These are phyloP conservation scores for Paramormyrops kingsleyae DNA, from an alignment of 2,113 vertebrate species.

Conservation along the genomic window DNA sequence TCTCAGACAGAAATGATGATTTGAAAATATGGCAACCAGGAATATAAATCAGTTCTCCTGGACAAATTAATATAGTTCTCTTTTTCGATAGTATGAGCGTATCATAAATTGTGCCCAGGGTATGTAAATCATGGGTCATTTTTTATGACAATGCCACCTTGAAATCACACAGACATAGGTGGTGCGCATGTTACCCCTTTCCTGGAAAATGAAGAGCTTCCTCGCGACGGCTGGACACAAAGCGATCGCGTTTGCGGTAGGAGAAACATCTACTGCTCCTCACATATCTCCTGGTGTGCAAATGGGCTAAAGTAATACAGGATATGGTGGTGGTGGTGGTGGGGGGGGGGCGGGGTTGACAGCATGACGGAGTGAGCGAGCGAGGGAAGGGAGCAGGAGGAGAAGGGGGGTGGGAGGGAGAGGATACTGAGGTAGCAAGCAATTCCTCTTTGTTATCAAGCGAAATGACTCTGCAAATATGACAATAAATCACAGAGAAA, in stretches of 20 bases:
- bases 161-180: neutral
- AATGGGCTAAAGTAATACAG: conserved; percentile 2
- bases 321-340: conserved; percentile 22
- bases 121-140: conserved; percentile 37
- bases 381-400: conserved; percentile 23
- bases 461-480: conserved; percentile 99
- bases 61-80: conserved; percentile 55
- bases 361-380: neutral
- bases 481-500: conserved; percentile 98
- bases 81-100: conserved; percentile 38
- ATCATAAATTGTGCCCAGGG: conserved; percentile 44
- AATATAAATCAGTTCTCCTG: conserved; percentile 35
- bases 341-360: conserved; percentile 10
- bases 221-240: neutral
- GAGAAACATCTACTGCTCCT: neutral
- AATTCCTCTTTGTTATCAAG: conserved; percentile 98
- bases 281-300: neutral
- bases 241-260: neutral
- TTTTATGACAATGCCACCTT: neutral
- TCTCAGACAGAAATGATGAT: conserved; percentile 54
- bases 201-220: conserved; percentile 2
- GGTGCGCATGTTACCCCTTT: too few relatives aligned
- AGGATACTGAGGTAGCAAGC: conserved; percentile 67
- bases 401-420: conserved; percentile 33
- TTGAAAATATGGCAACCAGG: conserved; percentile 44